Evolutionary conservation across 1,140 invertebrate genomes (phyloP), one percentile per base, ranked within the genome.

Genomic region (Lucilia cuprina): DNA sequence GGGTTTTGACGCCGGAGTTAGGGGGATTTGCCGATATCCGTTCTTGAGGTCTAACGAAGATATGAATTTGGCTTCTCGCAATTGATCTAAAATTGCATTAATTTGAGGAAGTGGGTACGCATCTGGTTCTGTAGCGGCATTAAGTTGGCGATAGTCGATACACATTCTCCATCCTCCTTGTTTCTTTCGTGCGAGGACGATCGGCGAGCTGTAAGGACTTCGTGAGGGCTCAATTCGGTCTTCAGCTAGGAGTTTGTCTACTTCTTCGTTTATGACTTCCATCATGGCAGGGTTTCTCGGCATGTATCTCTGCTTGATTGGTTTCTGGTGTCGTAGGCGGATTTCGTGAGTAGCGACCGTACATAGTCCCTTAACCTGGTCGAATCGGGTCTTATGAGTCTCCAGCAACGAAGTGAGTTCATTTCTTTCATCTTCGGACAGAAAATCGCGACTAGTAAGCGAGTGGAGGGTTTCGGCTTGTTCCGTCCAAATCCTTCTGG

Each of bases 21-120:
- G 5, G 0, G 87, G 86, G 0, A 92, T 86, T 70, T 92, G 89
- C 84, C 85, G 88, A 85, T 91, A 92, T 2, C 91, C 91, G 13
- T 86, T 74, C 17, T 86, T 84, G 7, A 91, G 82, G 83, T 93
- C 92, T 41, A 41, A 41, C 41, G 41, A 41, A 41, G 41, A 41
- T 41, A 41, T 41, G 10, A 41, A 41, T 41, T 41, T 41, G 41
- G 41, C 41, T 41, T 41, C 41, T 41, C 78, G 13, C 9, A 47
- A 49, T 41, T 50, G 30, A 17, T 82, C 78, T 21, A 47, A 21
- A 9, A 82, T 50, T 5, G 25, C 25, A 21, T 82, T 47, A n/a
- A 82, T 47, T 17, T n/a, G 21, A 14, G 78, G 78, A 10, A 82
- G 10, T 41, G 78, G 78, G 17, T 82, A 82, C 0, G 30, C n/a